Evolutionary conservation across 2,797 vertebrate species (phyloP).

Genomic region (Enteromius trimaculatus): DNA sequence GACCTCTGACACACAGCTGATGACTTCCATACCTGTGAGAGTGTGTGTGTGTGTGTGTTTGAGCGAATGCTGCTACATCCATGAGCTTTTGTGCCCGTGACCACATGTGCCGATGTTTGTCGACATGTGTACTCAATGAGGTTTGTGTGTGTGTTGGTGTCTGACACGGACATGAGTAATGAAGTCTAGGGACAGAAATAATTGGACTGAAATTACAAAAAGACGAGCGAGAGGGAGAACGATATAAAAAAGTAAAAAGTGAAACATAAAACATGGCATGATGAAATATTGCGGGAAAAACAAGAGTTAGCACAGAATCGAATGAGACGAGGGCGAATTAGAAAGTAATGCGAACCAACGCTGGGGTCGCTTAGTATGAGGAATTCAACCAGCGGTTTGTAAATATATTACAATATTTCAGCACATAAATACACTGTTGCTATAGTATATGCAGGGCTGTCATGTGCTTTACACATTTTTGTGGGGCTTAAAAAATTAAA

Average conservation of each 20-base stretch:
- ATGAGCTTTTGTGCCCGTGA: constrained; percentile 35
- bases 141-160: constrained; percentile 68
- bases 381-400: constrained; percentile 24
- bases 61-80: constrained; percentile 19
- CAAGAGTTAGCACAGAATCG: constrained; percentile 48
- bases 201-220: constrained; percentile 86
- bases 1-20: constrained; percentile 94
- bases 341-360: constrained; percentile 5
- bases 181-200: constrained; percentile 95
- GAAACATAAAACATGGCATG: constrained; percentile 46
- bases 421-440: constrained; percentile 1
- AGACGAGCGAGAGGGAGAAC: constrained; percentile 67
- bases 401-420: constrained; percentile 32
- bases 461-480: neutral
- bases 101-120: constrained; percentile 51
- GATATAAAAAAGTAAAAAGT: constrained; percentile 60
- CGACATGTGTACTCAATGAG: constrained; percentile 63
- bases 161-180: constrained; percentile 98
- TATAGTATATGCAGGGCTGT: neutral
- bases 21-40: constrained; percentile 98
- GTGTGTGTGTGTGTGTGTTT: constrained; percentile 78
- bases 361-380: constrained; percentile 7
- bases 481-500: neutral
- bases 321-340: constrained; percentile 43
- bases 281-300: constrained; percentile 53